These are phyloP conservation scores for Macrophya annulata DNA, from an alignment of 2,888 invertebrate species.

Conservation along the genomic window DNA sequence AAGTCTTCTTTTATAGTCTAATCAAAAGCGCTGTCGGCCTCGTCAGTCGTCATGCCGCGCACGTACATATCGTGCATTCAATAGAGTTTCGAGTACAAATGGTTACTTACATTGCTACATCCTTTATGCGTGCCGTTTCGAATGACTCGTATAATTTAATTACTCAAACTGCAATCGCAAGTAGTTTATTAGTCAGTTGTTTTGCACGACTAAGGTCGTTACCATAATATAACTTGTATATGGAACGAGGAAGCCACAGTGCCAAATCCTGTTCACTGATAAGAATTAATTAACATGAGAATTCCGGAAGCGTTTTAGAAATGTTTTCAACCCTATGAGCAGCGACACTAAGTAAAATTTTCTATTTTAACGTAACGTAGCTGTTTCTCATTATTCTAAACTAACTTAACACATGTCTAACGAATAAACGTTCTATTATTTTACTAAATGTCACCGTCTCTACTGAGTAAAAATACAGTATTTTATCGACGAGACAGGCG, in stretches of 20 bases:
- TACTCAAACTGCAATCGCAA: conserved; percentile 26
- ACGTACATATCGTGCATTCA: conserved; percentile 23
- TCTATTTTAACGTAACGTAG: not conserved
- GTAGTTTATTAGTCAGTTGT: conserved; percentile 31
- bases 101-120: conserved; percentile 48
- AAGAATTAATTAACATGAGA: not conserved
- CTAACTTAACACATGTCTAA: not conserved
- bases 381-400: not conserved
- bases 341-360: not conserved
- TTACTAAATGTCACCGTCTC: not conserved
- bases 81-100: conserved; percentile 22
- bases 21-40: conserved; percentile 33
- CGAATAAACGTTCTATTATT: not conserved
- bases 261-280: not conserved
- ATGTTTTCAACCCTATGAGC: not conserved
- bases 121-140: conserved; percentile 17
- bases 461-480: conserved; percentile 3
- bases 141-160: conserved; percentile 44
- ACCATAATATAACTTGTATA: conserved; percentile 1
- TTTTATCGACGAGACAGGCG: conserved; percentile 32
- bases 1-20: conserved; percentile 45
- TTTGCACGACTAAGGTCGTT: conserved; percentile 20
- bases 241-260: not conserved
- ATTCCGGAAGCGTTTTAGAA: not conserved
- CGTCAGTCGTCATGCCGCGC: conserved; percentile 19